Base-by-base conservation (phyloP, 2,113 vertebrate genomes). In the Glaucidium brasilianum region DNA sequence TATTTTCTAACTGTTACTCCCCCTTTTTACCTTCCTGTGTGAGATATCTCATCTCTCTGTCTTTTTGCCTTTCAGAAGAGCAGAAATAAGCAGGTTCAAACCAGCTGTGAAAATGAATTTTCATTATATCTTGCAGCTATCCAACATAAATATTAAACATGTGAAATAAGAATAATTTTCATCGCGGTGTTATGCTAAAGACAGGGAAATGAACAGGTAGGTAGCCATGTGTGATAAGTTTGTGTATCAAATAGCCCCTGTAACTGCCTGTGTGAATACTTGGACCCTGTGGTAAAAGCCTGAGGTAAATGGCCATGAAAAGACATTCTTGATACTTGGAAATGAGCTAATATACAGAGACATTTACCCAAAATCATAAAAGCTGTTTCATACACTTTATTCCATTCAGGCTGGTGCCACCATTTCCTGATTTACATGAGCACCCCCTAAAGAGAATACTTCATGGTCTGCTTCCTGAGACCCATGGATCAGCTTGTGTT, bases 41-140 rank as follows among this genome's bases (percentile, higher is more conserved):
- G 20, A 95, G 50, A 66, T 78, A 68, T 50, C 50, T 68, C 71
- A 79, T 88, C 37, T 87, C 35, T 85, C 58, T 73, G 34, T 85
- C 43, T 89, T 72, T 45, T 72, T 88, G 71, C 35, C 35, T 93
- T 95, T 85, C 62, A 69, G 62, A 94, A 85, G 11, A 90, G 43
- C 62, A 96, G 77, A 94, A 94, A 91, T 64, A 94, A 85, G 77
- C 74, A 93, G 45, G 47, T 88, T 96, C 26, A 68, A 94, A 90
- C 66, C 82, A 91, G 67, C 81, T 73, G 81, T 76, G 85, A 92
- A 94, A 93, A 95, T 76, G 74, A 92, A 93, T 97, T 97, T 96
- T 90, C 85, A 89, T 96, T 87, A 32, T 85, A 64, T 68, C 94
- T 90, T 87, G 67, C 82, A 96, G 83, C 87, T 85, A 85, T 45